phyloP scores from a whole-genome alignment of 2,113 vertebrate genomes.

The Sapajus apella region DNA sequence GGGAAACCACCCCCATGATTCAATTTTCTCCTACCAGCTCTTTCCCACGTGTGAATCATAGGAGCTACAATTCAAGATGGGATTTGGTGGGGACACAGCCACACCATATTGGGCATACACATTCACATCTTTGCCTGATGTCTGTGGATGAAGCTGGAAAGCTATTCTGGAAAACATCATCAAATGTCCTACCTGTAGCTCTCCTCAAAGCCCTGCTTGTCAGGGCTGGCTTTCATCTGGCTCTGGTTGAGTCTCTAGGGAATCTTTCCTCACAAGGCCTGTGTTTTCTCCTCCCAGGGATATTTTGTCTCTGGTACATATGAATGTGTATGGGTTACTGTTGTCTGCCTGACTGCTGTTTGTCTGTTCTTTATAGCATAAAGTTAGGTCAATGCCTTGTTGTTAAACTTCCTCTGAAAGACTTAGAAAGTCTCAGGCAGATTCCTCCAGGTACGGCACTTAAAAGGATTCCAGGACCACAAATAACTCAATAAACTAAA shows the following conservation, averaged over 20 bases:
- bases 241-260: neutral
- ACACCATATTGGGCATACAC: too few species aligned
- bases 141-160: neutral
- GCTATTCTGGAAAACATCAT: neutral
- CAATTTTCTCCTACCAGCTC: too few species aligned
- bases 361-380: neutral
- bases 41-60: too few species aligned
- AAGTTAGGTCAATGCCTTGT: neutral
- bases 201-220: neutral
- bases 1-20: too few species aligned
- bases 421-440: neutral
- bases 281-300: neutral
- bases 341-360: too few species aligned
- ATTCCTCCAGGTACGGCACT: neutral
- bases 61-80: too few species aligned
- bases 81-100: too few species aligned
- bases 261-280: neutral
- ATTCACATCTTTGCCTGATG: neutral
- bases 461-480: neutral
- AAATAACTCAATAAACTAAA: neutral
- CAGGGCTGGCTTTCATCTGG: neutral
- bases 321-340: too few species aligned
- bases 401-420: neutral
- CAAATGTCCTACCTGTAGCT: rapidly evolving
- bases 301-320: too few species aligned